These are phyloP conservation scores for Heteronetta atricapilla DNA, from an alignment of 2,113 vertebrate genomes.

Conservation along the genomic window DNA sequence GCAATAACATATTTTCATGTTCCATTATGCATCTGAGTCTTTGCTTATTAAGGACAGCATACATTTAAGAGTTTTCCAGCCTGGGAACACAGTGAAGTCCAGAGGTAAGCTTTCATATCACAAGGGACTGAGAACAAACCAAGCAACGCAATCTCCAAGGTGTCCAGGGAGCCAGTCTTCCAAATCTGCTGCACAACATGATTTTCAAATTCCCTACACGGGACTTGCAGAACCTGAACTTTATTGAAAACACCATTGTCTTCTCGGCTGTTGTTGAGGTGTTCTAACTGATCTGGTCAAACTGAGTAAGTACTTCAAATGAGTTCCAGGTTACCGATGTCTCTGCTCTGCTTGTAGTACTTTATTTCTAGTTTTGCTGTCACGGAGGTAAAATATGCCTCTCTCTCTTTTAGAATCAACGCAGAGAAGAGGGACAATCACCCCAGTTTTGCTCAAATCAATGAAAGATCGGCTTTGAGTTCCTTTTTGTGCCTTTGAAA, in stretches of 20 bases:
- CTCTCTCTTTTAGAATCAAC: background rate
- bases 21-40: background rate
- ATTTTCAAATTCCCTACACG: background rate
- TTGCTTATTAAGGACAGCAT: background rate
- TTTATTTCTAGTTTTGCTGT: background rate
- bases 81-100: background rate
- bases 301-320: background rate
- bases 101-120: background rate
- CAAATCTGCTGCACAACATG: background rate
- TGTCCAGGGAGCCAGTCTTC: background rate
- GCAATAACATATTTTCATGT: background rate
- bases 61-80: background rate
- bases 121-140: background rate
- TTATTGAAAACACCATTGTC: background rate
- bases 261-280: background rate
- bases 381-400: background rate
- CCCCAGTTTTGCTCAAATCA: background rate
- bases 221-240: background rate
- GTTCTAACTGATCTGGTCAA: background rate
- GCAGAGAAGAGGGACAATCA: background rate
- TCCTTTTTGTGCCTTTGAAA: background rate
- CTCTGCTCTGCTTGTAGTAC: background rate
- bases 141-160: background rate
- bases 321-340: background rate
- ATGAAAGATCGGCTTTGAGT: background rate